phyloP scores from a whole-genome alignment of 2,797 vertebrate species.

The Acipenser transmontanus region DNA sequence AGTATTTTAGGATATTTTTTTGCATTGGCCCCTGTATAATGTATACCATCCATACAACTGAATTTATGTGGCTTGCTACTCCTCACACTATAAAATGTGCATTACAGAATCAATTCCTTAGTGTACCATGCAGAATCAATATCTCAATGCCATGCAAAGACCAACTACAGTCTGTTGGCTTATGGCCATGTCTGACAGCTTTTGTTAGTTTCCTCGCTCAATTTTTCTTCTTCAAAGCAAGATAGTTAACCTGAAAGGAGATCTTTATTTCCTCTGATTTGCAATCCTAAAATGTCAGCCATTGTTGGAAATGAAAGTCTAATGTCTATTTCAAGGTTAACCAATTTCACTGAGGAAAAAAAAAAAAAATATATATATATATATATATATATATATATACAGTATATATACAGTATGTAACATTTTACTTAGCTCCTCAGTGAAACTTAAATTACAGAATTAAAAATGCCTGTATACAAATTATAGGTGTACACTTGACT shows the following conservation, averaged over 20 bases:
- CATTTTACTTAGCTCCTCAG: too few relatives aligned
- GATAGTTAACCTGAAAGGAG: slow-evolving; percentile 48
- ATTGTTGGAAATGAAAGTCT: slow-evolving; percentile 54
- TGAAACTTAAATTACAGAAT: too few relatives aligned
- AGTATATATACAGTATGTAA: too few relatives aligned
- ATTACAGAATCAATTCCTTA: slow-evolving; percentile 56
- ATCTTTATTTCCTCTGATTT: slow-evolving; percentile 69
- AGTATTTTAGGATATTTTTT: slow-evolving; percentile 5
- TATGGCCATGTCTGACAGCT: slow-evolving; percentile 70
- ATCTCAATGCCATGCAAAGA: slow-evolving; percentile 67
- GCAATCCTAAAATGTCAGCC: slow-evolving; percentile 38
- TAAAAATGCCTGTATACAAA: too few relatives aligned
- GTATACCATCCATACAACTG: slow-evolving; percentile 44
- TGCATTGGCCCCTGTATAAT: slow-evolving; percentile 31
- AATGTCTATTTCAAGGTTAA: slow-evolving; percentile 48
- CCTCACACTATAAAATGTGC: slow-evolving; percentile 31
- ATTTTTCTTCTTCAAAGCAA: slow-evolving; percentile 34
- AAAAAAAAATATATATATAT: too few relatives aligned
- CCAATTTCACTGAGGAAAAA: too few relatives aligned
- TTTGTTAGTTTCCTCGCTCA: slow-evolving; percentile 39
- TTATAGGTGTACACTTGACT: too few relatives aligned
- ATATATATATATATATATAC: too few relatives aligned
- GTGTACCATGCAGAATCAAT: slow-evolving; percentile 43
- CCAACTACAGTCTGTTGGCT: slow-evolving; percentile 62
- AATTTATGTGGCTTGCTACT: slow-evolving; percentile 45